Percentiles rank a stretch among this genome's conserved stretches.
These are phyloP conservation scores for Lophius americanus DNA, from an alignment of 2,797 vertebrate genomes.

Conservation along the genomic window DNA sequence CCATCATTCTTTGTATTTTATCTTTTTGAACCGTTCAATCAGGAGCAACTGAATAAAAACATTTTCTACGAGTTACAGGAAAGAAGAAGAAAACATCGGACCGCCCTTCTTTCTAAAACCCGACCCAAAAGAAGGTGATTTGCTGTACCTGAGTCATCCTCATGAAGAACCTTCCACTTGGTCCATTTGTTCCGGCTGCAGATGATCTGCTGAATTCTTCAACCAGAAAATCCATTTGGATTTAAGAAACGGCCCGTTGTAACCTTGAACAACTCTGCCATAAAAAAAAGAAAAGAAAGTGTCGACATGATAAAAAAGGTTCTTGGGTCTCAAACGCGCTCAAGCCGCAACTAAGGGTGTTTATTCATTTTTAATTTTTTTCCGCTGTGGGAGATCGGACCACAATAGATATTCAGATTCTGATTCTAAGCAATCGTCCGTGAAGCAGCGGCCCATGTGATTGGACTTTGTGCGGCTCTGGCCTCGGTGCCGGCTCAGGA, in stretches of 20 bases:
- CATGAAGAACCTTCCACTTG: slow-evolving; percentile 33
- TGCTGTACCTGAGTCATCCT: slow-evolving; percentile 13
- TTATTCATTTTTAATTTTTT: slow-evolving; percentile 76
- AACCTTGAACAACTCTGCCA: slow-evolving; percentile 62
- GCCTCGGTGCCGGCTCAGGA: slow-evolving; percentile 55
- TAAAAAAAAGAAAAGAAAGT: slow-evolving; percentile 37
- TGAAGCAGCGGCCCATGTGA: slow-evolving; percentile 72
- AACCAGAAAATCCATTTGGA: slow-evolving; percentile 64
- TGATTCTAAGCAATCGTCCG: slow-evolving; percentile 77
- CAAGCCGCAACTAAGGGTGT: slow-evolving; percentile 55
- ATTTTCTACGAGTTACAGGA: slow-evolving; percentile 5
- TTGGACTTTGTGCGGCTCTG: slow-evolving; percentile 74
- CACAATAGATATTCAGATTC: slow-evolving; percentile 80
- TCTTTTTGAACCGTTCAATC: neutral
- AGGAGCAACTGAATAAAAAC: slow-evolving; percentile 6
- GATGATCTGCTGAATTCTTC: slow-evolving; percentile 30
- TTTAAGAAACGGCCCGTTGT: slow-evolving; percentile 68
- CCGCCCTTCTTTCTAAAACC: slow-evolving; percentile 1
- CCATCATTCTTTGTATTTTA: neutral
- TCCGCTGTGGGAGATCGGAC: slow-evolving; percentile 69
- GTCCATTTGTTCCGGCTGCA: slow-evolving; percentile 10
- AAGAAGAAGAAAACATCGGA: slow-evolving; percentile 12
- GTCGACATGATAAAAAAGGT: slow-evolving; percentile 65
- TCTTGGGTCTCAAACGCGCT: slow-evolving; percentile 54
- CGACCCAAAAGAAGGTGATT: slow-evolving; percentile 2